Percentiles rank a stretch among this genome's conserved stretches.
Evolutionary conservation across 2,888 invertebrate genomes (phyloP).

Genomic region (Ormyrus thymus): DNA sequence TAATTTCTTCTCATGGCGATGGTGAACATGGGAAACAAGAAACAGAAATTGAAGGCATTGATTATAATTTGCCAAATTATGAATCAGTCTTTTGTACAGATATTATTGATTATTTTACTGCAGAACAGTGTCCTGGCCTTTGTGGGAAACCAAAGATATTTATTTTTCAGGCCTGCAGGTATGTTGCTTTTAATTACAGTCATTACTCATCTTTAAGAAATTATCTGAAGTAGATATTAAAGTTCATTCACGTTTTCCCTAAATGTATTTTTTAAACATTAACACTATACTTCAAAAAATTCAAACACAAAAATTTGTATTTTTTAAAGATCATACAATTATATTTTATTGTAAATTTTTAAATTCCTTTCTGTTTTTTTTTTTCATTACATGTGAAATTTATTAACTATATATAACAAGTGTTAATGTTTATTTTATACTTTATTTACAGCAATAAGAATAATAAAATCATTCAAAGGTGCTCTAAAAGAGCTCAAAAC

Average conservation of each 20-base stretch:
- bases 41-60: constrained; percentile 65
- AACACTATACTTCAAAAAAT: constrained; percentile 25
- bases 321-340: neutral
- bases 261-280: constrained; percentile 31
- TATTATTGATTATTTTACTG: constrained; percentile 73
- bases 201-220: neutral
- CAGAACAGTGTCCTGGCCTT: constrained; percentile 74
- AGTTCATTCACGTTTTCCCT: neutral
- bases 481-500: constrained; percentile 31
- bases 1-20: constrained; percentile 70
- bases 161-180: constrained; percentile 78
- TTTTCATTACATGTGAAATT: constrained; percentile 15
- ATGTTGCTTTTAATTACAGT: constrained; percentile 36
- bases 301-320: neutral
- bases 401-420: constrained; percentile 18
- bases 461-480: constrained; percentile 40
- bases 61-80: constrained; percentile 56
- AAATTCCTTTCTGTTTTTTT: constrained; percentile 18
- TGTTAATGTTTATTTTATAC: constrained; percentile 42
- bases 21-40: constrained; percentile 57
- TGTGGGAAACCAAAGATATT: constrained; percentile 79
- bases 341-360: constrained; percentile 1
- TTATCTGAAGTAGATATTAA: neutral
- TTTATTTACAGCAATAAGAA: constrained; percentile 50
- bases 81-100: constrained; percentile 63